phyloP scores from a whole-genome alignment of 2,888 invertebrate genomes.

The Tipula unca region DNA sequence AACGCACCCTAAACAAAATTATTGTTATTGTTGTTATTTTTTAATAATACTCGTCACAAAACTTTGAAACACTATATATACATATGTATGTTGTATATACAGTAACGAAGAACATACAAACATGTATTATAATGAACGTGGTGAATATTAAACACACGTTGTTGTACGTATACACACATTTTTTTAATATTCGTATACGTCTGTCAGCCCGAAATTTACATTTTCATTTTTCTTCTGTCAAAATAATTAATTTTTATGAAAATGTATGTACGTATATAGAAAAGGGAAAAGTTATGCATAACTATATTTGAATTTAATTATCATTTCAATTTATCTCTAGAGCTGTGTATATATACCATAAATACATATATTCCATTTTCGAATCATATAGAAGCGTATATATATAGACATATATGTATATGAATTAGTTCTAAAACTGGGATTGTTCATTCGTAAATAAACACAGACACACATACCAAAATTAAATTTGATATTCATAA shows the following conservation, averaged over 20 bases:
- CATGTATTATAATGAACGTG: not conserved
- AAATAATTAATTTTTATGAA: not conserved
- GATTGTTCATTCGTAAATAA: not conserved
- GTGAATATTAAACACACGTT: not conserved
- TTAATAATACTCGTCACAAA: not conserved
- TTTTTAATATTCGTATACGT: not conserved
- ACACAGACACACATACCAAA: not conserved
- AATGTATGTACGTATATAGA: not conserved
- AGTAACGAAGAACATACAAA: not conserved
- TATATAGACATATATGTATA: not conserved
- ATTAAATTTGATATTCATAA: not conserved
- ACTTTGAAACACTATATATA: not conserved
- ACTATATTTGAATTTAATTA: conserved; percentile 8
- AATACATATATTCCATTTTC: not conserved
- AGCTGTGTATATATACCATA: not conserved
- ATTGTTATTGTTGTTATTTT: not conserved
- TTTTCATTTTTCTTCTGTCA: not conserved
- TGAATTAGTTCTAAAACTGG: not conserved
- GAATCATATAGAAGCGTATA: not conserved
- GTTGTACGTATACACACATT: not conserved
- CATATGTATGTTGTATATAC: not conserved
- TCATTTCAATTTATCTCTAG: conserved; percentile 3
- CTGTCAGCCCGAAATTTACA: not conserved
- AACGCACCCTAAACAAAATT: not conserved
- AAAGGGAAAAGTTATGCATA: not conserved